Conservation (phyloP, 2,797 vertebrate species). For the Crocodylus rhombifer region DNA sequence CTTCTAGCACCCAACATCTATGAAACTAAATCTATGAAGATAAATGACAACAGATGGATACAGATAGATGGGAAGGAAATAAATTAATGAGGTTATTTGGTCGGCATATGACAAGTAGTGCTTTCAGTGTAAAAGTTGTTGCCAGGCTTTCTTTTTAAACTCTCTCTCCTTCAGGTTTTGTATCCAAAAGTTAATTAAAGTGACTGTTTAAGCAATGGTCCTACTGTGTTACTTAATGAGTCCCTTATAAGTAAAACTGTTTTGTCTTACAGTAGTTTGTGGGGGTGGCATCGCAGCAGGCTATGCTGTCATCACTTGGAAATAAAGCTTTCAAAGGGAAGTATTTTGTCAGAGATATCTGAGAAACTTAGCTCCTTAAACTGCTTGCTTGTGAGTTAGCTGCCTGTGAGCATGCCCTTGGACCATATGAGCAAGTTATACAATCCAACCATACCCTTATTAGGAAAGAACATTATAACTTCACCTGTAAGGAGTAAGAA, state of each 20-base stretch:
- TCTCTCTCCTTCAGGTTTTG: neutral
- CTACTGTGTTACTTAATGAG: neutral
- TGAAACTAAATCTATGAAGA: neutral
- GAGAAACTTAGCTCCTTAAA: slow-evolving; percentile 12
- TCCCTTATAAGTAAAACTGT: neutral
- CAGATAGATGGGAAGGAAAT: neutral
- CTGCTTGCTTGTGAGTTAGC: neutral
- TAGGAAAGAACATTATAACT: neutral
- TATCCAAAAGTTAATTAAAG: neutral
- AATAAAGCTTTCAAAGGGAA: slow-evolving; percentile 9
- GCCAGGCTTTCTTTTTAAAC: neutral
- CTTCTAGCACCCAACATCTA: neutral
- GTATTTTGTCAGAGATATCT: slow-evolving; percentile 49
- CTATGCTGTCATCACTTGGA: neutral
- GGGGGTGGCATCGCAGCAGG: neutral
- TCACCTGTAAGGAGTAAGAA: neutral
- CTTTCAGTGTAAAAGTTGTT: neutral
- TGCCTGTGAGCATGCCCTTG: neutral
- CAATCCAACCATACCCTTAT: neutral
- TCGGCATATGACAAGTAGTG: neutral
- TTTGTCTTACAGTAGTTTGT: neutral
- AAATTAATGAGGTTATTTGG: neutral
- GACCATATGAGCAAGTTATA: neutral
- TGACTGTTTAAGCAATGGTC: neutral
- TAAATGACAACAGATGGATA: neutral